These are phyloP conservation scores for Ciconia nigra DNA, from an alignment of 2,797 vertebrate genomes.

Conservation along the genomic window DNA sequence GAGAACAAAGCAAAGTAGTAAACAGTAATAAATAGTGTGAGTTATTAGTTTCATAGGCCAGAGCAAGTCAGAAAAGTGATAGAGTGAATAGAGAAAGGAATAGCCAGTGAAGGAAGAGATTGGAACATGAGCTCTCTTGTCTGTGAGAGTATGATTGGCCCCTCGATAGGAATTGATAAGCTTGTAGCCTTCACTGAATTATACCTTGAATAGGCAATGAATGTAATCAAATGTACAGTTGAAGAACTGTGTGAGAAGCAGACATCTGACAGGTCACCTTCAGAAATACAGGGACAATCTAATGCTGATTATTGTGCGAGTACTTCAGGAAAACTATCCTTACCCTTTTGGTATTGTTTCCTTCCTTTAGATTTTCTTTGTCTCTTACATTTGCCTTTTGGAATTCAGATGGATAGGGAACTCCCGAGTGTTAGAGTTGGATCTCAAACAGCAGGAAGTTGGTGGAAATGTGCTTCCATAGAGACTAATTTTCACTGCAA, in stretches of 20 bases:
- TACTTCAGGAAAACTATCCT: neutral
- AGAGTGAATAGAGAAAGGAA: neutral
- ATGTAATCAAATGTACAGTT: neutral
- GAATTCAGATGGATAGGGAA: neutral
- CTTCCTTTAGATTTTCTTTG: neutral
- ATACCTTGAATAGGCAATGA: neutral
- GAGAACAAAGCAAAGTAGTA: neutral
- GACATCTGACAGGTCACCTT: neutral
- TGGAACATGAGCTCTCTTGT: neutral
- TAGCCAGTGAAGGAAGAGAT: neutral
- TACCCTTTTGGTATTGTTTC: neutral
- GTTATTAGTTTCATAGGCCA: neutral
- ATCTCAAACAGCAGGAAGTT: neutral
- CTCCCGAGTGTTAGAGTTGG: accelerated
- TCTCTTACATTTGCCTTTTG: neutral
- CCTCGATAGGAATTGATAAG: neutral
- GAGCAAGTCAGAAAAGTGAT: neutral
- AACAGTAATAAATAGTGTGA: neutral
- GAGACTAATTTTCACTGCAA: neutral
- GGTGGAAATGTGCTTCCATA: neutral
- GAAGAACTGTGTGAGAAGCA: neutral
- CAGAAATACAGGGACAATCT: neutral
- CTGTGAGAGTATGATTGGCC: accelerated
- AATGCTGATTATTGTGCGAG: neutral
- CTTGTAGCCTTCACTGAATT: neutral